These are phyloP conservation scores for Zeus faber DNA, from an alignment of 2,113 vertebrate genomes.

Conservation along the genomic window DNA sequence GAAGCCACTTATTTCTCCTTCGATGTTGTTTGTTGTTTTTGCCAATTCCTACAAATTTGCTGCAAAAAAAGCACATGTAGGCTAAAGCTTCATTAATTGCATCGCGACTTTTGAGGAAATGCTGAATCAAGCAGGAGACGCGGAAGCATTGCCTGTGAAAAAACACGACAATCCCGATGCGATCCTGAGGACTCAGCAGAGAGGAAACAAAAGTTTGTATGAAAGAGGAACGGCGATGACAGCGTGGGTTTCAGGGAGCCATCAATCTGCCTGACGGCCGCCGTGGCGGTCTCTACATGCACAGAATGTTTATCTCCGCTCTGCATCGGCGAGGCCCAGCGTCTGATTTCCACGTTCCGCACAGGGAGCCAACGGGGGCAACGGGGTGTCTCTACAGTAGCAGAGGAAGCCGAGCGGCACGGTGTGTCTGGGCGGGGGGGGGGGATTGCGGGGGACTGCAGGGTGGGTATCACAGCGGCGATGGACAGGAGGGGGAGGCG, in stretches of 20 bases:
- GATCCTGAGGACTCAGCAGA: too few species aligned
- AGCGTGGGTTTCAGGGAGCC: conserved; percentile 32
- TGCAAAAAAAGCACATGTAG: too few species aligned
- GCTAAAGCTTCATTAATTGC: too few species aligned
- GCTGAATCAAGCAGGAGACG: too few species aligned
- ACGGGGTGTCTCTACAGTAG: conserved; percentile 20
- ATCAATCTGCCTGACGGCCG: conserved; percentile 52
- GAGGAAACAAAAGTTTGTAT: too few species aligned
- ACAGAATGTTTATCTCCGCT: conserved; percentile 37
- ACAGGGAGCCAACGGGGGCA: conserved; percentile 21
- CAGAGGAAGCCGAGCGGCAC: conserved; percentile 20
- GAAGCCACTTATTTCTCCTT: too few species aligned
- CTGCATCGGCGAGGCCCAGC: conserved; percentile 12
- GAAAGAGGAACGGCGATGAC: conserved; percentile 28
- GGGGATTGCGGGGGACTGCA: conserved; percentile 46
- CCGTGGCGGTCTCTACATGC: conserved; percentile 11
- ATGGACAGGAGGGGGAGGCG: conserved; percentile 44
- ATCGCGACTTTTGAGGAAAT: too few species aligned
- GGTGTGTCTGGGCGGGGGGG: conserved; percentile 28
- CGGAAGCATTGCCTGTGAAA: too few species aligned
- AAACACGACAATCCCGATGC: too few species aligned
- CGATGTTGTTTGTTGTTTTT: too few species aligned
- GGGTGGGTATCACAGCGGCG: too few species aligned
- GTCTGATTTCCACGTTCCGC: conserved; percentile 55
- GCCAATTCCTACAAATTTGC: too few species aligned